Conservation (phyloP, 1,140 invertebrate species). For the Bradynema listronoti region DNA sequence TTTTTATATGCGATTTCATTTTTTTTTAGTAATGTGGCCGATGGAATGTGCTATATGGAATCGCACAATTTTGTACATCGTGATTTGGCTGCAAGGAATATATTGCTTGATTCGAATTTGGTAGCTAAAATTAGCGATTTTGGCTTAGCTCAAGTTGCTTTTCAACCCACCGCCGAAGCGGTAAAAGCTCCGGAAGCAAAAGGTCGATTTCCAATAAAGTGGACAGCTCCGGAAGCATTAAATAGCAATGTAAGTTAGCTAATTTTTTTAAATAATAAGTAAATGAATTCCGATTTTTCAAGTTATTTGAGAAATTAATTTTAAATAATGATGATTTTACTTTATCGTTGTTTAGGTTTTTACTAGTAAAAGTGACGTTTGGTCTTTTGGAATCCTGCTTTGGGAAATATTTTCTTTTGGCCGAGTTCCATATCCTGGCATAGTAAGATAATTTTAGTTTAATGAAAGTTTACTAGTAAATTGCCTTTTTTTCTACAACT, state of each 20-base stretch:
- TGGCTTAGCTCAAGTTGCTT: constrained; percentile 81
- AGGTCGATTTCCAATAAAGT: constrained; percentile 93
- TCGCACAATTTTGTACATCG: constrained; percentile 89
- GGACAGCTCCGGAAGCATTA: constrained; percentile 96
- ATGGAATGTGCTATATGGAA: constrained; percentile 97
- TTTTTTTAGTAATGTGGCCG: constrained; percentile 72
- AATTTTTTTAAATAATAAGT: background rate
- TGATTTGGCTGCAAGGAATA: constrained; percentile 94
- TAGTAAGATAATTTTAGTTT: constrained; percentile 61
- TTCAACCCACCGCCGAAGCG: constrained; percentile 62
- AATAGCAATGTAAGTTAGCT: constrained; percentile 74
- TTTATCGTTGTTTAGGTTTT: constrained; percentile 81
- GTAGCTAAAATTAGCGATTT: constrained; percentile 96
- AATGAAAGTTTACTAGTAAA: background rate
- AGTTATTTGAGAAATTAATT: too few species aligned
- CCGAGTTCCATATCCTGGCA: constrained; percentile 94
- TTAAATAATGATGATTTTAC: too few species aligned
- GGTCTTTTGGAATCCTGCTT: constrained; percentile 96
- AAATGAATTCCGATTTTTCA: too few species aligned
- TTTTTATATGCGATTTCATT: too few species aligned
- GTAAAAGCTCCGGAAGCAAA: too few species aligned
- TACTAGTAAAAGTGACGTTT: constrained; percentile 99
- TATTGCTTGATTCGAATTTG: constrained; percentile 85
- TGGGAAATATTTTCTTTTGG: constrained; percentile 99
- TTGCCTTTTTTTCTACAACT: too few species aligned